Conservation (phyloP, 2,797 vertebrate species). For the Hipposideros larvatus region DNA sequence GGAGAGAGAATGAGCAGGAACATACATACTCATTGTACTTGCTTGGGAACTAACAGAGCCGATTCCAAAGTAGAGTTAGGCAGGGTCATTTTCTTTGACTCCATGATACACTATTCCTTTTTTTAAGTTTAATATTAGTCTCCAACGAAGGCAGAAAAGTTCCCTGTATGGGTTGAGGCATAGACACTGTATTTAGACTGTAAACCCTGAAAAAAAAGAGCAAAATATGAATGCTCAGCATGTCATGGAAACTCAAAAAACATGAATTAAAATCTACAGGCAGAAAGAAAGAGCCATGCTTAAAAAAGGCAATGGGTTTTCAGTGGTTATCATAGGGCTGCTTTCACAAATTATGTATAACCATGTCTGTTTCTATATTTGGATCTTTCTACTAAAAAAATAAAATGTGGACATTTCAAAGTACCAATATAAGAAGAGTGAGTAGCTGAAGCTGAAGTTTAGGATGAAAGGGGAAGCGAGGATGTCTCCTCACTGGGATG, state of each 20-base stretch:
- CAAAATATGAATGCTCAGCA: not conserved
- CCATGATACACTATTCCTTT: not conserved
- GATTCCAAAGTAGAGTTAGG: not conserved
- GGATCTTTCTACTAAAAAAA: not conserved
- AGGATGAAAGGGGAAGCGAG: not conserved
- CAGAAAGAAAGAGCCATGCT: not conserved
- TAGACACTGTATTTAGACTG: not conserved
- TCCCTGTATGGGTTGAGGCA: not conserved
- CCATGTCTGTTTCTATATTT: not conserved
- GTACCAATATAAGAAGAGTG: not conserved
- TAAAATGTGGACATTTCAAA: not conserved
- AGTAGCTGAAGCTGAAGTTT: not conserved
- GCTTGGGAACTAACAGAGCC: not conserved
- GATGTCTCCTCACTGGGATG: not conserved
- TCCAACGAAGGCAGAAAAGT: not conserved
- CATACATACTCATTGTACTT: not conserved
- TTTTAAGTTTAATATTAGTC: not conserved
- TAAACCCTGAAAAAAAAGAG: slow-evolving; percentile 9
- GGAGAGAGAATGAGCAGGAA: not conserved
- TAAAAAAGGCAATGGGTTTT: not conserved
- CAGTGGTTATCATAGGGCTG: not conserved
- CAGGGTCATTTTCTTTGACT: not conserved
- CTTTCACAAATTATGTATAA: not conserved
- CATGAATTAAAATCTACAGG: not conserved
- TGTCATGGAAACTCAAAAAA: not conserved